Conservation (phyloP, 2,888 invertebrate genomes). For the Neoscelio sp. region DNA sequence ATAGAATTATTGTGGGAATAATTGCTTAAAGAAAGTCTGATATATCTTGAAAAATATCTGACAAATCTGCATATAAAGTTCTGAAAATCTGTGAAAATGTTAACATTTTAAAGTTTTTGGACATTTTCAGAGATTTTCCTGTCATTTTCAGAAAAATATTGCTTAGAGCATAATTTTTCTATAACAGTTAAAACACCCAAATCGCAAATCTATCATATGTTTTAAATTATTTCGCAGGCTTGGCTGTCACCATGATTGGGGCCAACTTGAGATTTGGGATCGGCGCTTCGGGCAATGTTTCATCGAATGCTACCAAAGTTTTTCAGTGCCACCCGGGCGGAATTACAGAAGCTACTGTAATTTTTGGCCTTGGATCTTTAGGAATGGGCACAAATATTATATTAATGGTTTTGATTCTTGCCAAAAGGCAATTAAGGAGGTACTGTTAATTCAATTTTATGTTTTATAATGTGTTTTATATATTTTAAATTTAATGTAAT, state of each 20-base stretch:
- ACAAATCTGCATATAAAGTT: too few species aligned
- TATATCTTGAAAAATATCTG: too few species aligned
- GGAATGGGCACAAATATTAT: slow-evolving; percentile 93
- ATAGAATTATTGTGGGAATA: too few species aligned
- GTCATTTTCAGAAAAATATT: not conserved
- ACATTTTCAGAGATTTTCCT: not conserved
- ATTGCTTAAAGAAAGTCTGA: too few species aligned
- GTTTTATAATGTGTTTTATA: too few species aligned
- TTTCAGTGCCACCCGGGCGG: slow-evolving; percentile 93
- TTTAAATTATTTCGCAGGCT: slow-evolving; percentile 37
- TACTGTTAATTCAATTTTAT: slow-evolving; percentile 76
- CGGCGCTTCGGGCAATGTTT: slow-evolving; percentile 88
- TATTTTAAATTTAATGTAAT: too few species aligned
- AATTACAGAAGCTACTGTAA: slow-evolving; percentile 90
- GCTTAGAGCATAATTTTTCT: not conserved
- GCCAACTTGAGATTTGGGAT: slow-evolving; percentile 89
- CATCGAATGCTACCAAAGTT: slow-evolving; percentile 88
- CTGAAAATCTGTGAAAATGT: too few species aligned
- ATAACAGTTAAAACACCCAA: not conserved
- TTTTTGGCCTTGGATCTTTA: slow-evolving; percentile 90
- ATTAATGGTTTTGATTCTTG: slow-evolving; percentile 91
- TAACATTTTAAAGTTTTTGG: too few species aligned
- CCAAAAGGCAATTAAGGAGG: slow-evolving; percentile 92
- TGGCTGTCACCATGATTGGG: slow-evolving; percentile 87
- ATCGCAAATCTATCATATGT: not conserved